Evolutionary conservation across 2,113 vertebrate genomes (phyloP).

Genomic region (Oncorhynchus nerka): DNA sequence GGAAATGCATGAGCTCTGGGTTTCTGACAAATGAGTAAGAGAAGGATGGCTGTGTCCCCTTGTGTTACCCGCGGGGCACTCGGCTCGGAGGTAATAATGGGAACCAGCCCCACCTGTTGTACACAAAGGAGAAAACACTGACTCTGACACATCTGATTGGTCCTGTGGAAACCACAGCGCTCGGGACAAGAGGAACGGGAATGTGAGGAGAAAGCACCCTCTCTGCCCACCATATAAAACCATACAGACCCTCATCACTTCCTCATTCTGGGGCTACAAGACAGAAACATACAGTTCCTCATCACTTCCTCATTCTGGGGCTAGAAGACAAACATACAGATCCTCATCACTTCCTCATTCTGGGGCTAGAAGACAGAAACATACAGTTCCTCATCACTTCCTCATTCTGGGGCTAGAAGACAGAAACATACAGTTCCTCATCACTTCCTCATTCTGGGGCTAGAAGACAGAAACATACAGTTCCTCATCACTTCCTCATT

Average conservation of each 20-base stretch:
- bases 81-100: constrained; percentile 71
- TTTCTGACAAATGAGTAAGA: constrained; percentile 74
- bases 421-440: no score
- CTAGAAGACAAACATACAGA: no score
- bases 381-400: no score
- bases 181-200: constrained; percentile 46
- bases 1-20: constrained; percentile 67
- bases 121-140: constrained; percentile 61
- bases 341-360: no score
- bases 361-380: no score
- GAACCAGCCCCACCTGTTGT: constrained; percentile 71
- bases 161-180: constrained; percentile 72
- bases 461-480: no score
- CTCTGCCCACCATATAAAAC: constrained; percentile 30
- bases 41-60: constrained; percentile 69
- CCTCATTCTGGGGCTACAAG: no score
- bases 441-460: no score
- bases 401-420: no score
- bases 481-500: no score
- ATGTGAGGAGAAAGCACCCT: constrained; percentile 42
- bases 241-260: neutral
- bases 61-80: neutral
- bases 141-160: constrained; percentile 73
- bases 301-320: no score
- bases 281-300: no score